Base-by-base conservation (phyloP, 2,797 vertebrate species). In the Coccyzus lansbergi region DNA sequence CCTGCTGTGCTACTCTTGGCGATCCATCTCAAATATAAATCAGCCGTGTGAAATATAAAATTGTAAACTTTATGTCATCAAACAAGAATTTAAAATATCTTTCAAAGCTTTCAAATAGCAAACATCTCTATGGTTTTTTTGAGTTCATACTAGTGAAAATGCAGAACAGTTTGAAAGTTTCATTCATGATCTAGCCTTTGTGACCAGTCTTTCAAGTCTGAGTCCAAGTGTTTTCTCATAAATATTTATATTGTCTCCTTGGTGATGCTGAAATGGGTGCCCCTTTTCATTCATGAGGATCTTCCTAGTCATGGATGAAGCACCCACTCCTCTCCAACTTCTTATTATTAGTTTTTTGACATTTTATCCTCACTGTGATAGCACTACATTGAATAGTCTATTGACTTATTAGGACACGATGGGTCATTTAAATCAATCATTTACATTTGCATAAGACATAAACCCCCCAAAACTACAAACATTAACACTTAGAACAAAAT, bases 1-100 rank as follows among this genome's bases (percentile, higher is more conserved):
- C 34, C 48, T 62, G 24, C 26, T 65, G 48, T 69, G 14, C 21
- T 76, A 65, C 9, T 33, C 52, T 83, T 62, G 40, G 56, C 17
- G 17, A 64, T 33, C 67, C 53, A 53, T 44, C 26, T 87, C 25
- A 88, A 88, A 79, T 24, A 71, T 6, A 90, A 78, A 92, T 91
- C 24, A 82, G 26, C 24, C 55, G 26, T 38, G 13, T 49, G 21
- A 94, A 91, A 72, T 26, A 33, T 26, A 80, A 83, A 88, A 86
- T 60, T 81, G 15, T 44, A 81, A 78, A 5, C 15, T 87, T 59
- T 69, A 58, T 42, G 15, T 69, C 19, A 81, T 59, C 11, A 29
- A 83, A 58, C 29, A 63, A 74, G 44, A 71, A 53, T 77, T 44
- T 59, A 34, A 75, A 79, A 85, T 72, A 80, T 22, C 25, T n/a